Percentiles rank a stretch among this genome's conserved stretches.
These are phyloP conservation scores for Momotus momota DNA, from an alignment of 2,797 vertebrate genomes.

Conservation along the genomic window DNA sequence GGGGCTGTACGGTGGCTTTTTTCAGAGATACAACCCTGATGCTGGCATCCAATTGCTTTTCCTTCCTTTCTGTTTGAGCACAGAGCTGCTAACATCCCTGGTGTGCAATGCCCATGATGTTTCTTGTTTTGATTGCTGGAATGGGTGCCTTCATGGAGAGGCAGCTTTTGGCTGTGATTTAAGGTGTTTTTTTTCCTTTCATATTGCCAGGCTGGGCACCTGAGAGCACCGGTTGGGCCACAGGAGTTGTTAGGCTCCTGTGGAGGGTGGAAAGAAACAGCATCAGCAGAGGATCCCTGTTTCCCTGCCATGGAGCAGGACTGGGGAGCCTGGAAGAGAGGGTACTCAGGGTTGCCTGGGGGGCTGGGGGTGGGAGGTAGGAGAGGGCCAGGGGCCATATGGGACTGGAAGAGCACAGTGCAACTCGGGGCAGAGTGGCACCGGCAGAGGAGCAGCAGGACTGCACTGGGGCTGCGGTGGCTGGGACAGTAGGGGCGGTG, in stretches of 20 bases:
- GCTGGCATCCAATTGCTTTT: neutral
- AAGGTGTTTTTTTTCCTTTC: neutral
- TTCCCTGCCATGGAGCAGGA: neutral
- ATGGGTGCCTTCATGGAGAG: neutral
- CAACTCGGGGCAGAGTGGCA: accelerated
- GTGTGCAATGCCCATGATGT: accelerated
- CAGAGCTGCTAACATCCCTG: accelerated
- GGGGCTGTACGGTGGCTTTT: neutral
- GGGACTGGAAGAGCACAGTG: neutral
- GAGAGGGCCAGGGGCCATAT: accelerated
- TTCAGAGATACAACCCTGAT: neutral
- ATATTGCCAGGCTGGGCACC: neutral
- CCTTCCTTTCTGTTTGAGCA: neutral
- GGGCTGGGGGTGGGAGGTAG: no score
- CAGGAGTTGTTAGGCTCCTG: neutral
- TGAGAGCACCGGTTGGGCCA: neutral
- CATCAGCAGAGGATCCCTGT: neutral
- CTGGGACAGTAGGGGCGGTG: neutral
- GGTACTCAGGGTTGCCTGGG: neutral
- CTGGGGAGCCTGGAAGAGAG: neutral
- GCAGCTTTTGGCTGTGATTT: neutral
- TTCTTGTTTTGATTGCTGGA: neutral
- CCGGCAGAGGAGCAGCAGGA: neutral
- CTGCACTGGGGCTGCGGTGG: neutral
- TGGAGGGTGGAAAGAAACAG: neutral